Evolutionary conservation across 1,140 invertebrate species (phyloP), one percentile per base, ranked within the genome.

Genomic region (Stenopsyche tienmushanensis): DNA sequence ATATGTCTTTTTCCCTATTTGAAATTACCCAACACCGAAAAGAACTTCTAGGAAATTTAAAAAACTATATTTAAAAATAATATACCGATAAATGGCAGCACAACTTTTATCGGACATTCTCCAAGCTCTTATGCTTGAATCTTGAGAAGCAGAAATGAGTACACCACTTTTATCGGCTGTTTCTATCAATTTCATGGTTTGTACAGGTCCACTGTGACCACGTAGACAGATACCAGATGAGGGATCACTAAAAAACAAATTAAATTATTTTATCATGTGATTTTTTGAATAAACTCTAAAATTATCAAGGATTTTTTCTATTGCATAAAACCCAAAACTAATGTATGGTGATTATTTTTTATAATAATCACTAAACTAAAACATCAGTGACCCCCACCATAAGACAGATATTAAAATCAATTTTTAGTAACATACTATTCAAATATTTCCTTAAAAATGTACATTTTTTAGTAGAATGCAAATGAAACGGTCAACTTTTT

Each of bases 51-150:
- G 34, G 34, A 39, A 39, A 39, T 39, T 39, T 39, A 39, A n/a
- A n/a, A n/a, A n/a, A n/a, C n/a, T n/a, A n/a, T n/a, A n/a, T n/a
- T 13, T 47, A 15, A 15, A 15, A 47, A 8, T 13, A 34, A 34
- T 34, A 34, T 34, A 88, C 87, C 85, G 86, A 73, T 90, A 91
- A 67, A 89, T 81, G 42, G 85, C 83, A 9, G 84, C 85, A 75
- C 88, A 90, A 8, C 83, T 82, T 67, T 86, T 85, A 73, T 88
- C 86, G 39, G 83, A 79, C 0, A 89, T 77, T 65, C 83, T 80
- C 89, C 89, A 91, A 9, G 86, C 85, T 72, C 88, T 79, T 84
- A 92, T 86, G 34, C 88, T 88, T 58, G 82, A 84, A 75, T 94
- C 92, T 74, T 89, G 87, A 24, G 91, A 92, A 39, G 86, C 86